These are phyloP conservation scores for Cephalotes varians DNA, from an alignment of 2,888 invertebrate species.

Conservation along the genomic window DNA sequence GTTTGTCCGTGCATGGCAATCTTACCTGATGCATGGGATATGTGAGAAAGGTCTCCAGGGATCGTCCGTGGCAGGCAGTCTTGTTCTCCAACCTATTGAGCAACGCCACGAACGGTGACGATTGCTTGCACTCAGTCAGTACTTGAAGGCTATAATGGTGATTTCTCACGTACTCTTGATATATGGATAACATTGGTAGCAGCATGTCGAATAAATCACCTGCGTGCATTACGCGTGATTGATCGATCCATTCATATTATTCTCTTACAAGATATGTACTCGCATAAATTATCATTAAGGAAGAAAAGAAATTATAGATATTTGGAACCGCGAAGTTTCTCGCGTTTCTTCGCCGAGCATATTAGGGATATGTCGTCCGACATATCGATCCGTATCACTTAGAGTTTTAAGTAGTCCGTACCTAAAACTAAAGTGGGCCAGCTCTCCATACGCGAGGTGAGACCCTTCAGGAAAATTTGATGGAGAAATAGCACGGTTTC, in stretches of 20 bases:
- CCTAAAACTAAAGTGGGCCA: conserved; percentile 98
- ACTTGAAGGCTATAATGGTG: conserved; percentile 97
- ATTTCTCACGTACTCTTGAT: conserved; percentile 97
- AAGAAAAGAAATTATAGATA: background rate
- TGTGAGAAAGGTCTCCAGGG: conserved; percentile 95
- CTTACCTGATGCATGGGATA: conserved; percentile 97
- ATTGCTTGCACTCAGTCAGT: conserved; percentile 96
- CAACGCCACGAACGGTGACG: conserved; percentile 91
- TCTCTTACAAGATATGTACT: background rate
- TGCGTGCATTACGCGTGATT: conserved; percentile 81
- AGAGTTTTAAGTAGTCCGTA: conserved; percentile 84
- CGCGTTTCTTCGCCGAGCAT: background rate
- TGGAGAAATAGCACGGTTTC: conserved; percentile 97
- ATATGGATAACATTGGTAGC: conserved; percentile 97
- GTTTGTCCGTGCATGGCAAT: background rate
- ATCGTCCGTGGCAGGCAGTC: conserved; percentile 93
- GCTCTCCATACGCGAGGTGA: conserved; percentile 95
- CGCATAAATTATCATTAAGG: background rate
- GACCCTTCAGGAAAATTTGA: conserved; percentile 97
- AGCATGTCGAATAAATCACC: conserved; percentile 98
- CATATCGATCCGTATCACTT: background rate
- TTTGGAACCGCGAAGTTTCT: background rate
- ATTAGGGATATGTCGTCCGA: background rate
- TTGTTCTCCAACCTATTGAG: conserved; percentile 94
- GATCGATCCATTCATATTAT: background rate